Evolutionary conservation across 2,888 invertebrate species (phyloP).

Genomic region (Cataglyphis livida): DNA sequence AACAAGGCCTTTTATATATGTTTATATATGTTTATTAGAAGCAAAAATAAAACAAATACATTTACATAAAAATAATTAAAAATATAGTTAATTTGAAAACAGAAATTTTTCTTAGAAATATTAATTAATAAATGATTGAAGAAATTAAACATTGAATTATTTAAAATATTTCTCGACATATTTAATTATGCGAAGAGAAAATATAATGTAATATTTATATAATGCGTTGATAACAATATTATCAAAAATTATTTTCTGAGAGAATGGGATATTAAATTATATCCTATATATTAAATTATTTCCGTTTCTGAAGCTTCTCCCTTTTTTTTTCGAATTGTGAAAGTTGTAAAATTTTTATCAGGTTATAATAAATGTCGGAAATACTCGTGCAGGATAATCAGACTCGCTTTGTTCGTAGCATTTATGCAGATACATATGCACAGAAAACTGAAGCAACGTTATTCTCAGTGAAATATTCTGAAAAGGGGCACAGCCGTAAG

Average conservation of each 20-base stretch:
- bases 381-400: slow-evolving; percentile 32
- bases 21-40: neutral
- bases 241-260: slow-evolving; percentile 7
- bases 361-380: slow-evolving; percentile 27
- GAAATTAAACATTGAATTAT: neutral
- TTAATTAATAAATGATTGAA: neutral
- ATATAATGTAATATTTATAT: neutral
- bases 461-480: slow-evolving; percentile 45
- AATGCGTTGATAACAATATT: neutral
- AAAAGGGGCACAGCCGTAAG: slow-evolving; percentile 12
- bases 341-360: slow-evolving; percentile 23
- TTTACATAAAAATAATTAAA: neutral
- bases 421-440: slow-evolving; percentile 1
- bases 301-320: neutral
- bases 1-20: neutral
- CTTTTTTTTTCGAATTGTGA: slow-evolving; percentile 4
- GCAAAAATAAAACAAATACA: neutral
- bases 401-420: slow-evolving; percentile 33
- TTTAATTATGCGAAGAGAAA: neutral
- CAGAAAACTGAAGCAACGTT: slow-evolving; percentile 31
- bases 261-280: slow-evolving; percentile 14
- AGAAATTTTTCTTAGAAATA: neutral
- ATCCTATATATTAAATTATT: slow-evolving; percentile 25
- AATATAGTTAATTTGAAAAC: neutral
- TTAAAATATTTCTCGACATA: neutral